Conservation (phyloP, 2,888 invertebrate genomes). For the Apantesis nais region DNA sequence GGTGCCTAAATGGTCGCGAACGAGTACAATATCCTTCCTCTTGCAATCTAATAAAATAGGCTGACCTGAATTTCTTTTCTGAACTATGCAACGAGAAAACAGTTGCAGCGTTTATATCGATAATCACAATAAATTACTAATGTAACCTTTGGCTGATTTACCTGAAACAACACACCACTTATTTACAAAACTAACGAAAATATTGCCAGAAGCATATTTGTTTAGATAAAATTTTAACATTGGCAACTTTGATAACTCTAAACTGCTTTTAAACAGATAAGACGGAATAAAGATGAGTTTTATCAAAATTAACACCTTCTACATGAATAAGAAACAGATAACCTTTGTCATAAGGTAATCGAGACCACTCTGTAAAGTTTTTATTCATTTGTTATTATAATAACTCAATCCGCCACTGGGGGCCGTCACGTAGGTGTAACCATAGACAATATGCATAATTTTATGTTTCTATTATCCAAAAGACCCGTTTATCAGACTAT, state of each 20-base stretch:
- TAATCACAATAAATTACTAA: not conserved
- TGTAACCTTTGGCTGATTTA: not conserved
- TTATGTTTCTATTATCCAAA: constrained; percentile 58
- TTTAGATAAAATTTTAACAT: not conserved
- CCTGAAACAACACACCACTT: not conserved
- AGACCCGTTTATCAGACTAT: constrained; percentile 28
- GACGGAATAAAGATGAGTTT: not conserved
- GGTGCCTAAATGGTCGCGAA: too few relatives aligned
- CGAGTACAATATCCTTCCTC: too few relatives aligned
- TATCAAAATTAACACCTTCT: not conserved
- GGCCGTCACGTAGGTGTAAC: constrained; percentile 54
- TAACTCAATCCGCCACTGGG: constrained; percentile 45
- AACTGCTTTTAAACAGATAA: not conserved
- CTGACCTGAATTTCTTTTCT: not conserved
- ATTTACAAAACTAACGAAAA: too few relatives aligned
- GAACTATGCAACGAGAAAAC: not conserved
- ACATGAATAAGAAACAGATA: not conserved
- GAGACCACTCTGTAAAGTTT: constrained; percentile 13
- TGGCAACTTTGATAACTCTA: not conserved
- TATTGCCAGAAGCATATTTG: not conserved
- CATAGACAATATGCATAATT: constrained; percentile 62
- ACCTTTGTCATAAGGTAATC: constrained; percentile 14
- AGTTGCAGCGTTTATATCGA: not conserved
- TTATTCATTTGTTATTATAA: constrained; percentile 45
- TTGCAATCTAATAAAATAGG: not conserved